Evolutionary conservation across 2,888 invertebrate species (phyloP).

Genomic region (Geophilus truncorum): DNA sequence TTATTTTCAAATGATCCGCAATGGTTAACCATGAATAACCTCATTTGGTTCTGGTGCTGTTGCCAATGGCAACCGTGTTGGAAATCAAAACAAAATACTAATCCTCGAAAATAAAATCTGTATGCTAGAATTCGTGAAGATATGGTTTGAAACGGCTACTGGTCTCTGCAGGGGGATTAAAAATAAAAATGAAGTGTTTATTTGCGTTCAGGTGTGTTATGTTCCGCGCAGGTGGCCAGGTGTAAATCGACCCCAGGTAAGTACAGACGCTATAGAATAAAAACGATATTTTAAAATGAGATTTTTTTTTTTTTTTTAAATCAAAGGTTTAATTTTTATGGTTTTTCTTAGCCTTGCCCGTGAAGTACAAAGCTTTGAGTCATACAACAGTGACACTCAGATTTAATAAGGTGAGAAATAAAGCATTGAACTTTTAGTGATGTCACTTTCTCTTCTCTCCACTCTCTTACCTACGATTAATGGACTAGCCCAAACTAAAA

Average conservation of each 20-base stretch:
- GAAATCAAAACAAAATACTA: background rate
- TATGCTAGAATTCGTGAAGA: too few relatives aligned
- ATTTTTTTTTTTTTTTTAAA: background rate
- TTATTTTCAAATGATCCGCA: background rate
- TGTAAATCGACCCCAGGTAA: background rate
- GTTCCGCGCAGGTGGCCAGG: constrained; percentile 12
- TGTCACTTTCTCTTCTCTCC: background rate
- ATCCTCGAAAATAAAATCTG: background rate
- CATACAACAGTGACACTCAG: background rate
- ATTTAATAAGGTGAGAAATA: background rate
- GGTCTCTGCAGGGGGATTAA: background rate
- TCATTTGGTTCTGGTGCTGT: background rate
- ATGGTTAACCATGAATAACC: background rate
- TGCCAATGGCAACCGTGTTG: background rate
- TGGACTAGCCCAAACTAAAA: background rate
- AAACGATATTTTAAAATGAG: background rate
- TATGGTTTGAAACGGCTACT: background rate
- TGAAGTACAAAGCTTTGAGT: background rate
- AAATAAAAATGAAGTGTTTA: background rate
- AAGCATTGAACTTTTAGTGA: background rate
- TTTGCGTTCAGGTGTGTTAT: background rate
- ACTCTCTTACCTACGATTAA: background rate
- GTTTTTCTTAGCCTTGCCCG: background rate
- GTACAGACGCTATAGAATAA: background rate
- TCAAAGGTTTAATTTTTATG: background rate